phyloP scores from a whole-genome alignment of 2,797 vertebrate genomes.

The Sebastes cheni region DNA sequence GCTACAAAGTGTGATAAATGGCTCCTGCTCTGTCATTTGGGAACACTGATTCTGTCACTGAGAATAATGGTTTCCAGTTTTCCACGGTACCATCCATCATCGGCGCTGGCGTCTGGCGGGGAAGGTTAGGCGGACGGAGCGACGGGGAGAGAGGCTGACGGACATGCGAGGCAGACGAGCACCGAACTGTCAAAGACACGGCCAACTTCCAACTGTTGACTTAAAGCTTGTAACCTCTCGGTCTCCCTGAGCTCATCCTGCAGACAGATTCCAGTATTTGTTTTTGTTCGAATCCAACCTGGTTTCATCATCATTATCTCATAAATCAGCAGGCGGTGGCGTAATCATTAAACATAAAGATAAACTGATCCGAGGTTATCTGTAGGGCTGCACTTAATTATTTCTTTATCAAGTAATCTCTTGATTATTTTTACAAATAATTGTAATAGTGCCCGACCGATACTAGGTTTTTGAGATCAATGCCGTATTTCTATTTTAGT shows the following conservation, averaged over 20 bases:
- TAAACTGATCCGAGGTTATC: slow-evolving; percentile 20
- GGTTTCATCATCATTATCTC: slow-evolving; percentile 45
- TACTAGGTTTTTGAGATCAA: background rate
- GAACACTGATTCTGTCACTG: slow-evolving; percentile 27
- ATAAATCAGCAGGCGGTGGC: slow-evolving; percentile 30
- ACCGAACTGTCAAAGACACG: slow-evolving; percentile 11
- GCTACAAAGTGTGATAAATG: slow-evolving; percentile 41
- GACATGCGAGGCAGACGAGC: slow-evolving; percentile 42
- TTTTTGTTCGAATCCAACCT: slow-evolving; percentile 52
- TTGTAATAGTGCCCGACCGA: background rate
- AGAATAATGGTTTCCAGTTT: slow-evolving; percentile 45
- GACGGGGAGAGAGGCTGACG: slow-evolving; percentile 19
- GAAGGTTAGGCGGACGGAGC: slow-evolving; percentile 28
- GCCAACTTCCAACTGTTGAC: slow-evolving; percentile 41
- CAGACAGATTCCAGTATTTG: slow-evolving; percentile 31
- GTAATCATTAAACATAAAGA: slow-evolving; percentile 24
- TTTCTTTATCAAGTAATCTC: background rate
- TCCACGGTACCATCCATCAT: slow-evolving; percentile 54
- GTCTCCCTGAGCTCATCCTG: slow-evolving; percentile 29
- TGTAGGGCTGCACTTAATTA: background rate
- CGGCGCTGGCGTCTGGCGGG: slow-evolving; percentile 26
- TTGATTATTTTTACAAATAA: background rate
- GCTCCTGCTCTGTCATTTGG: slow-evolving; percentile 24
- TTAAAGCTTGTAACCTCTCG: slow-evolving; percentile 29
- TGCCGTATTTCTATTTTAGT: background rate